These are phyloP conservation scores for Esox lucius DNA, from an alignment of 2,797 vertebrate species.

Conservation along the genomic window DNA sequence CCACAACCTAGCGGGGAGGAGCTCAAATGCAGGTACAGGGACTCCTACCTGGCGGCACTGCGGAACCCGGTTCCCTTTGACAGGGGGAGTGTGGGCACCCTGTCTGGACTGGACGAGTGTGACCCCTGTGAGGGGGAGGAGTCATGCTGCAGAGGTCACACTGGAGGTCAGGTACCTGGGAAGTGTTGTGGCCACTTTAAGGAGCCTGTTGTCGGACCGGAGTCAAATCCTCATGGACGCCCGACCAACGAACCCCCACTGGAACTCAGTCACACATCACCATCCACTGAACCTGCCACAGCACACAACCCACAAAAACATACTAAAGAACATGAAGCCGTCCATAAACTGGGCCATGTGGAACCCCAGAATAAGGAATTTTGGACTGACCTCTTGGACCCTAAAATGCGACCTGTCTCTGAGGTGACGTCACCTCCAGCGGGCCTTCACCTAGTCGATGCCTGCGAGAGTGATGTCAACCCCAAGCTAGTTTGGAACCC, in stretches of 20 bases:
- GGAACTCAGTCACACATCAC: slow-evolving; percentile 19
- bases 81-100: slow-evolving; percentile 61
- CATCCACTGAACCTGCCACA: slow-evolving; percentile 28
- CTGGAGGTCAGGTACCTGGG: slow-evolving; percentile 30
- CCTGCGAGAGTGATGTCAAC: slow-evolving; percentile 17
- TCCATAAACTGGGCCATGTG: slow-evolving; percentile 54
- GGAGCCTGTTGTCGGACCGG: slow-evolving; percentile 31
- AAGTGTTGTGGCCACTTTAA: slow-evolving; percentile 50
- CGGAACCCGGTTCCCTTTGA: slow-evolving; percentile 78
- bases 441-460: slow-evolving; percentile 15
- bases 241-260: slow-evolving; percentile 26
- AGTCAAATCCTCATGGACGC: slow-evolving; percentile 38
- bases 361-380: slow-evolving; percentile 55
- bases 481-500: slow-evolving; percentile 34
- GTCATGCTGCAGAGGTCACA: slow-evolving; percentile 27
- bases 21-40: slow-evolving; percentile 75
- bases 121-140: slow-evolving; percentile 58
- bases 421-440: slow-evolving; percentile 3
- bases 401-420: slow-evolving; percentile 49
- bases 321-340: slow-evolving; percentile 48
- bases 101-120: slow-evolving; percentile 74
- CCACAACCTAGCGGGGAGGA: slow-evolving; percentile 55
- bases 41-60: slow-evolving; percentile 80
- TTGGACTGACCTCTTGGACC: slow-evolving; percentile 59
- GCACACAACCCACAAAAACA: slow-evolving; percentile 40